Base-by-base conservation (phyloP, 2,797 vertebrate species). In the Champsocephalus esox region DNA sequence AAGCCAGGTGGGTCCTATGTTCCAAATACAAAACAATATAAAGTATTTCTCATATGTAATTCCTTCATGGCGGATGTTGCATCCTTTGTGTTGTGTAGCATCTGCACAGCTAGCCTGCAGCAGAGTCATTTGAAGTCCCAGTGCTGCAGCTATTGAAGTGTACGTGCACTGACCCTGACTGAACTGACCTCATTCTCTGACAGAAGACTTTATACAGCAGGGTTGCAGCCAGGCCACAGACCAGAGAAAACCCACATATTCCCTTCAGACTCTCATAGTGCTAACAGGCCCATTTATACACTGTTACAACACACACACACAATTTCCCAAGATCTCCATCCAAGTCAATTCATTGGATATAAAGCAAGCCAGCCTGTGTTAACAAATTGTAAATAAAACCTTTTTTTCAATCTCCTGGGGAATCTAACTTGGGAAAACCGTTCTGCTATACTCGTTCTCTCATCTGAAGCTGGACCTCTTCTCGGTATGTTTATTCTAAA, bases 1-100 rank as follows among this genome's bases (percentile, higher is more conserved):
- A 99, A 93, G 97, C 97, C 89, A 98, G 98, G 98, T 99, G 93
- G 87, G 89, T 67, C 55, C 54, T 48, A 65, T 17, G 34, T 41
- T 4, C 16, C 32, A 56, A 44, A 45, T 4, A 17, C 55, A 80
- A 58, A 51, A 61, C 2, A 60, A 21, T 1, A 11, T 44, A 58
- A 34, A 43, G 49, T 70, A 24, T 73, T 54, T 81, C 34, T 32
- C 24, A 19, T 46, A 12, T 73, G 32, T 54, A 16, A 16, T 77
- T 58, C 19, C 55, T 67, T 54, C 11, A 57, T 61, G 50, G 12
- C 43, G 9, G 2, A 24, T 45, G 62, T 71, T 65, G 10, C 56
- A 38, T 58, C 32, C 11, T 50, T 24, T 68, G 21, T 79, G 55
- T 62, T 77, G 34, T 38, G 52, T 66, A 59, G 67, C 49, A 49